Conservation (phyloP, 2,888 invertebrate genomes). For the Lacanobia wlatinum region DNA sequence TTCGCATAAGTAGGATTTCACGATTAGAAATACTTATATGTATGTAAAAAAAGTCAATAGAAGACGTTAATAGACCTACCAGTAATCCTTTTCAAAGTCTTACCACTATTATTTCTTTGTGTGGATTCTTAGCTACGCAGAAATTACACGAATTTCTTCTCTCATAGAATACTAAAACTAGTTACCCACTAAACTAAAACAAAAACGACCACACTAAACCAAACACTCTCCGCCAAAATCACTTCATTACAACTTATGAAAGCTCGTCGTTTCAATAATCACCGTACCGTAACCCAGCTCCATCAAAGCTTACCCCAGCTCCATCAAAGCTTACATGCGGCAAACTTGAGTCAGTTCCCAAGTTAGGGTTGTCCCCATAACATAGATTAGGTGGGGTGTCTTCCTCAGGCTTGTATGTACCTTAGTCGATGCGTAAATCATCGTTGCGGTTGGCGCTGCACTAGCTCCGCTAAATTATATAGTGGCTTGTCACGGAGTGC, state of each 20-base stretch:
- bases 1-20: no score
- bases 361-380: conserved; percentile 50
- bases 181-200: not conserved
- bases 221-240: conserved; percentile 12
- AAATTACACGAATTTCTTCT: not conserved
- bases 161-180: not conserved
- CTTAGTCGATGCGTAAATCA: conserved; percentile 53
- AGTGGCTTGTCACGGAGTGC: conserved; percentile 44
- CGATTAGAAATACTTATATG: no score
- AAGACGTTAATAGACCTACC: no score
- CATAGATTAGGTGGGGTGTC: conserved; percentile 46
- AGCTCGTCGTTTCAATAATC: conserved; percentile 48
- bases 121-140: not conserved
- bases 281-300: conserved; percentile 25
- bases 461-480: conserved; percentile 54
- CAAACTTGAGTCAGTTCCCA: conserved; percentile 31
- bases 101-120: no score
- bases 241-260: conserved; percentile 27
- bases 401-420: conserved; percentile 36
- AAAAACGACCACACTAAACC: conserved; percentile 10
- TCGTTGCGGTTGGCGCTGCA: conserved; percentile 56
- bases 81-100: no score
- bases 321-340: conserved; percentile 34
- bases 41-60: no score
- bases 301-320: conserved; percentile 36